These are phyloP conservation scores for Macropis europaea DNA, from an alignment of 2,888 invertebrate species.

Conservation along the genomic window DNA sequence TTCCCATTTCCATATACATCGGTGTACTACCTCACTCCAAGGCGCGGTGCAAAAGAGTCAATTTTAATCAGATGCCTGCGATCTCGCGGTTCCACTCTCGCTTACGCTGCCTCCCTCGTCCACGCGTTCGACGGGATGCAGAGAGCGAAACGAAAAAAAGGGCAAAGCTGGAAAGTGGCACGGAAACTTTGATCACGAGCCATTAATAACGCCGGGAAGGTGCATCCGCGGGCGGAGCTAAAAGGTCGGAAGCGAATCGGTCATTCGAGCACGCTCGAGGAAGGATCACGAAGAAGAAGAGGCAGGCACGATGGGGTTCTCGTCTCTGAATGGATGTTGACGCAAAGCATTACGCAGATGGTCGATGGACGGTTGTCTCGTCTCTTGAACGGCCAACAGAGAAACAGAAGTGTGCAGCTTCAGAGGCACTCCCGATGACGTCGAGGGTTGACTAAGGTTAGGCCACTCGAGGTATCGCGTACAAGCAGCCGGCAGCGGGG, in stretches of 20 bases:
- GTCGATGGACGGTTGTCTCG: slow-evolving; percentile 58
- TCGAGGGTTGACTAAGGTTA: slow-evolving; percentile 71
- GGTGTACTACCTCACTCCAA: no score
- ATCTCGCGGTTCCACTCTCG: no score
- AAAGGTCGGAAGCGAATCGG: slow-evolving; percentile 38
- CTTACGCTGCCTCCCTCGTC: no score
- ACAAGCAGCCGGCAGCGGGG: slow-evolving; percentile 18
- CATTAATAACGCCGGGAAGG: slow-evolving; percentile 35
- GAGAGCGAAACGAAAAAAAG: background rate
- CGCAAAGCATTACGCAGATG: slow-evolving; percentile 71
- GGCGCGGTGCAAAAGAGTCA: no score
- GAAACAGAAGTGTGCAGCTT: slow-evolving; percentile 59
- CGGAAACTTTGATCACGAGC: slow-evolving; percentile 31
- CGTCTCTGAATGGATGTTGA: slow-evolving; percentile 63
- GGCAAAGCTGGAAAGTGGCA: background rate
- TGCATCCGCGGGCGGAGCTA: slow-evolving; percentile 7
- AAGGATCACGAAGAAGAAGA: slow-evolving; percentile 31
- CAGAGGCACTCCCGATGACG: slow-evolving; percentile 64
- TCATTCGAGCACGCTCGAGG: slow-evolving; percentile 42
- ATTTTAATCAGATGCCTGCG: no score
- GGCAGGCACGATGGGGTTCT: background rate
- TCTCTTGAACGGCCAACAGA: slow-evolving; percentile 54
- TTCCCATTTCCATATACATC: no score
- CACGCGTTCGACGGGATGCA: background rate
- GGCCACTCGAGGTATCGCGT: slow-evolving; percentile 62